Conservation (phyloP, 2,797 vertebrate species). For the Aulostomus chinensis region DNA sequence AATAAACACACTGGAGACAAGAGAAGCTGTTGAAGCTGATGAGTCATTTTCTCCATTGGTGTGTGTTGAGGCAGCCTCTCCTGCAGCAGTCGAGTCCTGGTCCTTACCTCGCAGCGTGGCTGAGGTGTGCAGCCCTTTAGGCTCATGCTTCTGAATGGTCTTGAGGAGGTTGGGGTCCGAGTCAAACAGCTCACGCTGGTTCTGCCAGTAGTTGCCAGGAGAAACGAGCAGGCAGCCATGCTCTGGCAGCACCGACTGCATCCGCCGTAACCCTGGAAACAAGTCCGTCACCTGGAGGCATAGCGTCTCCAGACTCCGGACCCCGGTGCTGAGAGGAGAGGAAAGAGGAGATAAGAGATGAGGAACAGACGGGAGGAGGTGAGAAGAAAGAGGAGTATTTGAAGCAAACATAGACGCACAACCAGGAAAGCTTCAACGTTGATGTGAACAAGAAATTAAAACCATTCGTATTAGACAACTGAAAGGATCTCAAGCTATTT, state of each 20-base stretch:
- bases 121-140: constrained; percentile 95
- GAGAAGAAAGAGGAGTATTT: too few species aligned
- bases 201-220: constrained; percentile 98
- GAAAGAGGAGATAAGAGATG: too few species aligned
- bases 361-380: too few species aligned
- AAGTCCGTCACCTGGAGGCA: constrained; percentile 95
- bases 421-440: too few species aligned
- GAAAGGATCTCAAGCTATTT: too few species aligned
- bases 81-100: too few species aligned
- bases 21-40: not conserved
- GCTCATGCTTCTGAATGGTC: constrained; percentile 95
- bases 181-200: constrained; percentile 89
- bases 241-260: constrained; percentile 89
- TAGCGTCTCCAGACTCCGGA: constrained; percentile 88
- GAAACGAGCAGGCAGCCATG: constrained; percentile 95
- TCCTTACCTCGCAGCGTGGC: constrained; percentile 90
- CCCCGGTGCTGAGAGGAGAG: constrained; percentile 66
- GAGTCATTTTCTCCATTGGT: not conserved
- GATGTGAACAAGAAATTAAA: too few species aligned
- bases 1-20: not conserved
- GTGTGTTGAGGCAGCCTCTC: not conserved
- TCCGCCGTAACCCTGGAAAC: constrained; percentile 89
- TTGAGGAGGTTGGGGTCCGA: constrained; percentile 90
- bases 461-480: too few species aligned
- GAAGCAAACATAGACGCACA: too few species aligned